These are phyloP conservation scores for Tillus elongatus DNA, from an alignment of 2,888 invertebrate genomes.

Conservation along the genomic window DNA sequence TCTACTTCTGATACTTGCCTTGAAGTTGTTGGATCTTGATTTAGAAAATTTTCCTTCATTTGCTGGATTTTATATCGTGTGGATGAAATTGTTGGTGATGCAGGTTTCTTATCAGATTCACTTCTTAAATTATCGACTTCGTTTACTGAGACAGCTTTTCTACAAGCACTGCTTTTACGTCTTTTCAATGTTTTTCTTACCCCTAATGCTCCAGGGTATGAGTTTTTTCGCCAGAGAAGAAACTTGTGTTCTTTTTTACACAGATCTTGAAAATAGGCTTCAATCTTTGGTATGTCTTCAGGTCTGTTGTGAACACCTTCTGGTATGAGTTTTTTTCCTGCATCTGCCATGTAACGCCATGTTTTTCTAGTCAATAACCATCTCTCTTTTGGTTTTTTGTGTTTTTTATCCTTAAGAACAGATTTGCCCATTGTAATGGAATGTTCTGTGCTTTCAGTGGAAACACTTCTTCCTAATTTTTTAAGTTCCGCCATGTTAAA, in stretches of 20 bases:
- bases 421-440: constrained; percentile 47
- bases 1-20: constrained; percentile 15
- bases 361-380: constrained; percentile 84
- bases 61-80: constrained; percentile 62
- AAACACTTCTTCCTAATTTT: constrained; percentile 39
- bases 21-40: constrained; percentile 35
- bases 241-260: constrained; percentile 71
- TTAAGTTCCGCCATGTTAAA: constrained; percentile 22
- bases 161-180: constrained; percentile 58
- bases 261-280: constrained; percentile 75
- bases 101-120: constrained; percentile 35
- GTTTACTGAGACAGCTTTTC: constrained; percentile 56
- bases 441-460: constrained; percentile 42
- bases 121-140: constrained; percentile 48
- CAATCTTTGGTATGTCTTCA: constrained; percentile 72
- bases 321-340: constrained; percentile 77
- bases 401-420: constrained; percentile 46
- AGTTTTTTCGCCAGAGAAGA: constrained; percentile 72
- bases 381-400: constrained; percentile 62
- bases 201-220: constrained; percentile 64
- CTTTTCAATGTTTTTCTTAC: constrained; percentile 50
- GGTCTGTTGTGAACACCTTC: constrained; percentile 63
- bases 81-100: constrained; percentile 43
- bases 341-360: constrained; percentile 89
- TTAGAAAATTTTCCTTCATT: constrained; percentile 58